These are phyloP conservation scores for Mycteria americana DNA, from an alignment of 2,797 vertebrate genomes.

Conservation along the genomic window DNA sequence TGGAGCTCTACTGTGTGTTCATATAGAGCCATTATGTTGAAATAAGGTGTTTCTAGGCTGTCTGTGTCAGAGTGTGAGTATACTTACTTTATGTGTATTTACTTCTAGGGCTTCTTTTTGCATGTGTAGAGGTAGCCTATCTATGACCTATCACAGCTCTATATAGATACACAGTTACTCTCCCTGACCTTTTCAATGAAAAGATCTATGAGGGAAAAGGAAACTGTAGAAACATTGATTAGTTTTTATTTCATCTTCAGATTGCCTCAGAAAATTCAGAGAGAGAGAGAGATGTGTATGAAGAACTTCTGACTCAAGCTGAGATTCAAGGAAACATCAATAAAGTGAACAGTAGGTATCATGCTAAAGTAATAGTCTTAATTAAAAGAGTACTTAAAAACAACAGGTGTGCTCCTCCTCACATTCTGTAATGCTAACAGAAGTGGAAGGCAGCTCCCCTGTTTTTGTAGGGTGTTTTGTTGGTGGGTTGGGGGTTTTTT, in stretches of 20 bases:
- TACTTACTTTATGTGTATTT: background rate
- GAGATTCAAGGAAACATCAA: conserved; percentile 98
- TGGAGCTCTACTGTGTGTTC: background rate
- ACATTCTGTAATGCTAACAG: background rate
- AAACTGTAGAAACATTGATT: background rate
- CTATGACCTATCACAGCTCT: background rate
- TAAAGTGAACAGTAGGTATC: conserved; percentile 90
- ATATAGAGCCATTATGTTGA: background rate
- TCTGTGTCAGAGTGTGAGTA: background rate
- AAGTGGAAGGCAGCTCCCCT: background rate
- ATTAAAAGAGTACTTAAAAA: background rate
- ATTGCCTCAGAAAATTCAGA: conserved; percentile 83
- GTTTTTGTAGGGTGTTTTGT: background rate
- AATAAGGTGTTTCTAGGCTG: background rate
- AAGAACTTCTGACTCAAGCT: conserved; percentile 96
- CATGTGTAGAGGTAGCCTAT: background rate
- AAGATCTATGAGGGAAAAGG: background rate
- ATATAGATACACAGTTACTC: background rate
- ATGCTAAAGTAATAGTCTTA: background rate
- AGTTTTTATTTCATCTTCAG: conserved; percentile 65
- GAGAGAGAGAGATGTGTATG: conserved; percentile 91
- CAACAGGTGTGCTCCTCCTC: rapidly evolving
- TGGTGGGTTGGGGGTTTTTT: too few relatives aligned
- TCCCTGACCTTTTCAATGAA: background rate
- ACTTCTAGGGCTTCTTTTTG: background rate